Evolutionary conservation across 2,888 invertebrate genomes (phyloP).

Genomic region (Diabrotica balteata): DNA sequence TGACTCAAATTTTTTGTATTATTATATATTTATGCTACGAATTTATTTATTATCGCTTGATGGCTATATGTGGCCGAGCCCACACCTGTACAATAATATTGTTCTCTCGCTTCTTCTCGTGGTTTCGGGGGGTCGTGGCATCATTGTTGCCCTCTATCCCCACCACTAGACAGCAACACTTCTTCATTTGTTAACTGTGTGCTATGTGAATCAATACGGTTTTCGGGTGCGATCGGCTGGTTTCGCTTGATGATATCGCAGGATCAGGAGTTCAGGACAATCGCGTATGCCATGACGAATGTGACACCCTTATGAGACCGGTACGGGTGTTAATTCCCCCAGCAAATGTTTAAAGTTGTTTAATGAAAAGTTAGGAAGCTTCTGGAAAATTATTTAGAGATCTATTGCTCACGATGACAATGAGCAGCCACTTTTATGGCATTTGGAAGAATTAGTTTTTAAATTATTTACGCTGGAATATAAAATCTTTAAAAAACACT

Average conservation of each 20-base stretch:
- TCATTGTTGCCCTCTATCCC: slow-evolving; percentile 48
- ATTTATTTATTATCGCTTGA: too few species aligned
- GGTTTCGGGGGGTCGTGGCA: slow-evolving; percentile 25
- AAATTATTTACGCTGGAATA: too few species aligned
- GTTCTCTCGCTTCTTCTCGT: slow-evolving; percentile 5
- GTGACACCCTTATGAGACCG: slow-evolving; percentile 34
- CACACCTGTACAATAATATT: not conserved
- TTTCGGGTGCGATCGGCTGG: slow-evolving; percentile 51
- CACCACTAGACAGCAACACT: slow-evolving; percentile 43
- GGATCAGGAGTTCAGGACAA: slow-evolving; percentile 52
- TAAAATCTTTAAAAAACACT: too few species aligned
- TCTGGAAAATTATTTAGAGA: too few species aligned
- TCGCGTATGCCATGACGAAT: slow-evolving; percentile 54
- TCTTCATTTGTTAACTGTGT: slow-evolving; percentile 58
- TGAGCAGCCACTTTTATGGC: too few species aligned
- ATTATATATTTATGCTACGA: too few species aligned
- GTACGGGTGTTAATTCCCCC: slow-evolving; percentile 26
- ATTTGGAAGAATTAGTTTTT: too few species aligned
- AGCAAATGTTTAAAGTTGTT: not conserved
- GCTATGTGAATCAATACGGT: slow-evolving; percentile 54
- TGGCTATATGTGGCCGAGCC: not conserved
- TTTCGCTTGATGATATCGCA: slow-evolving; percentile 50
- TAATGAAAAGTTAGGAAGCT: too few species aligned
- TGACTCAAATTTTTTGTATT: too few species aligned
- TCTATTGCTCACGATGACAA: too few species aligned